Base-by-base conservation (phyloP, 92 coral and sea anemone species). In the Siderastrea siderea region DNA sequence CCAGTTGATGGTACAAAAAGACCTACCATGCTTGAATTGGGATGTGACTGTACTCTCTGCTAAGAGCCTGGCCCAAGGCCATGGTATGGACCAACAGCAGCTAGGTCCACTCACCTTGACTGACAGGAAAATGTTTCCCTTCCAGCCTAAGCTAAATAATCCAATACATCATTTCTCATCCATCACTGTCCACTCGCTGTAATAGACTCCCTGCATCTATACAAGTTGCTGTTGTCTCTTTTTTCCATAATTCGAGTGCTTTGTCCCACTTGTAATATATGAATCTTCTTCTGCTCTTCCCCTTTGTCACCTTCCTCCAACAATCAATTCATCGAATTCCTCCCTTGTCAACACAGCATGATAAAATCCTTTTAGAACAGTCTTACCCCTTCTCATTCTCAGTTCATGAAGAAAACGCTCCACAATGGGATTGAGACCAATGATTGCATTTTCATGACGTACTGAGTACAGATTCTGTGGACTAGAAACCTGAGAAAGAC, bases 261-360 rank as follows among this genome's bases (percentile, higher is more conserved):
- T 17, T 71, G 75, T 71, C 75, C 57, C 75, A 71, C 75, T 48
- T 71, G 55, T 12, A 71, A 48, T 71, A 71, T 13, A 48, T 48
- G 13, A 5, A 13, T 46, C 75, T 11, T 11, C 17, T 12, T 14
- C 75, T 71, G n/a, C 54, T 13, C 75, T 71, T 71, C 52, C 75
- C 75, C 75, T 71, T 71, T 13, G 8, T 47, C 58, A 71, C 75
- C 75, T 71, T 14, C 55, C 38, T 48, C 75, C 57, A 71, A 19
- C 26, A 47, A 44, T 71, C 52, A 47, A 71, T 46, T 48, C 57
- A 14, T 47, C 75, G 5, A 46, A 4, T 46, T 47, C 55, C 3
- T 71, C 75, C 19, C 15, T 15, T 47, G 54, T 71, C 55, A 48
- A 4, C 19, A 48, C 75, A 13, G 75, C 75, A 47, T 3, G 75